Percentiles rank a stretch among this genome's conserved stretches.
phyloP scores from a whole-genome alignment of 2,888 invertebrate genomes.

The Sabatieria punctata region DNA sequence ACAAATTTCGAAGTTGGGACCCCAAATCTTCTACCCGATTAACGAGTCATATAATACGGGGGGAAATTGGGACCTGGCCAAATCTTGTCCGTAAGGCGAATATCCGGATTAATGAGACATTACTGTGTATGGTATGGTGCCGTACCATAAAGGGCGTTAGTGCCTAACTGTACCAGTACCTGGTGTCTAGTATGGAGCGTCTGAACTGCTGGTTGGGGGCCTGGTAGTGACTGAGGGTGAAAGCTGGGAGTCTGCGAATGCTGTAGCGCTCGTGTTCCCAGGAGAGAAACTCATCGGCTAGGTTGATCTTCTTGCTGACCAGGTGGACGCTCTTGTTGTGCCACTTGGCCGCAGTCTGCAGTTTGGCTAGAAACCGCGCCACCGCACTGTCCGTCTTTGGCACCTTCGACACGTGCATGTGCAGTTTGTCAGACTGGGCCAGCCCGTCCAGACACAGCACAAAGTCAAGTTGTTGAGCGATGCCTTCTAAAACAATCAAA shows the following conservation, averaged over 20 bases:
- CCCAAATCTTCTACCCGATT: no score
- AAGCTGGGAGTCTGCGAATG: slow-evolving; percentile 71
- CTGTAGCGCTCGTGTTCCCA: slow-evolving; percentile 97
- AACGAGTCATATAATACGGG: no score
- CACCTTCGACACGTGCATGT: slow-evolving; percentile 87
- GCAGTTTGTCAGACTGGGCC: slow-evolving; percentile 48
- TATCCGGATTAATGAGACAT: no score
- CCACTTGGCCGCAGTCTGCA: slow-evolving; percentile 4
- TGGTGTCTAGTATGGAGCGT: slow-evolving; percentile 35
- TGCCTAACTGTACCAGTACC: no score
- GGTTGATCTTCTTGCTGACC: slow-evolving; percentile 80
- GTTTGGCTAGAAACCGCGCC: slow-evolving; percentile 31
- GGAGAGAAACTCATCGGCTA: slow-evolving; percentile 70
- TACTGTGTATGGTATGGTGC: no score
- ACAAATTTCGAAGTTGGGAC: no score
- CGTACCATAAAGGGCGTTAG: no score
- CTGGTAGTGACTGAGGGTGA: slow-evolving; percentile 63
- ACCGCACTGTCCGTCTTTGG: slow-evolving; percentile 67
- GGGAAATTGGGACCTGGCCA: no score
- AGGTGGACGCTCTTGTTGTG: slow-evolving; percentile 14
- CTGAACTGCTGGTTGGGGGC: slow-evolving; percentile 31
- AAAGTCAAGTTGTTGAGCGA: no score
- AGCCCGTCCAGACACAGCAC: slow-evolving; percentile 65
- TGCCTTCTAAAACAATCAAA: no score
- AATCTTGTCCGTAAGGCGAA: no score